Conservation (phyloP, 2,113 vertebrate genomes). For the Lagenorhynchus albirostris region DNA sequence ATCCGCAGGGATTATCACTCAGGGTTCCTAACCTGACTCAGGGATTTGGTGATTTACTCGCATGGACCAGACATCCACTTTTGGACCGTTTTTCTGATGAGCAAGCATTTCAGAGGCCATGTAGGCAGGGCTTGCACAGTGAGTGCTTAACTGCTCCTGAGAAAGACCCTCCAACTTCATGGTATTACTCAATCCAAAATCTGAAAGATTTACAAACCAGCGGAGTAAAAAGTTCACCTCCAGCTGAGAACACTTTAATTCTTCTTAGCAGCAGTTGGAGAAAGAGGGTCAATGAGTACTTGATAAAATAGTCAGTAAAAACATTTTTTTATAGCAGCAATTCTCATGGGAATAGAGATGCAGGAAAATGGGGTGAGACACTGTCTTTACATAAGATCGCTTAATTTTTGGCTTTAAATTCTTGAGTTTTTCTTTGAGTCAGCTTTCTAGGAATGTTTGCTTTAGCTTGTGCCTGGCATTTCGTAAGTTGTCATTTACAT, state of each 20-base stretch:
- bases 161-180: slow-evolving; percentile 84
- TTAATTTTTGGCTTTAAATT: slow-evolving; percentile 23
- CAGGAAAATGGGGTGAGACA: background rate
- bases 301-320: slow-evolving; percentile 20
- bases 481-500: background rate
- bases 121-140: slow-evolving; percentile 89
- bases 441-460: slow-evolving; percentile 10
- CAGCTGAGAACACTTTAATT: slow-evolving; percentile 27
- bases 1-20: background rate
- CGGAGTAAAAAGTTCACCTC: slow-evolving; percentile 20
- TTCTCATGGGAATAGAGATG: slow-evolving; percentile 14
- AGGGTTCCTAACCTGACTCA: background rate
- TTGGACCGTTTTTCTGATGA: slow-evolving; percentile 90
- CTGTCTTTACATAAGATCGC: background rate
- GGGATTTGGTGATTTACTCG: slow-evolving; percentile 78
- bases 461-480: background rate
- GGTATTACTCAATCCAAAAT: slow-evolving; percentile 91
- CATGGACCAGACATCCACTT: slow-evolving; percentile 91
- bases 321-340: background rate
- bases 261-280: background rate
- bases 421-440: background rate
- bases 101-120: slow-evolving; percentile 88
- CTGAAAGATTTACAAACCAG: slow-evolving; percentile 77
- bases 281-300: slow-evolving; percentile 10
- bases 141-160: slow-evolving; percentile 87